Conservation (phyloP, 2,888 invertebrate genomes). For the Trichogramma dendrolimi region DNA sequence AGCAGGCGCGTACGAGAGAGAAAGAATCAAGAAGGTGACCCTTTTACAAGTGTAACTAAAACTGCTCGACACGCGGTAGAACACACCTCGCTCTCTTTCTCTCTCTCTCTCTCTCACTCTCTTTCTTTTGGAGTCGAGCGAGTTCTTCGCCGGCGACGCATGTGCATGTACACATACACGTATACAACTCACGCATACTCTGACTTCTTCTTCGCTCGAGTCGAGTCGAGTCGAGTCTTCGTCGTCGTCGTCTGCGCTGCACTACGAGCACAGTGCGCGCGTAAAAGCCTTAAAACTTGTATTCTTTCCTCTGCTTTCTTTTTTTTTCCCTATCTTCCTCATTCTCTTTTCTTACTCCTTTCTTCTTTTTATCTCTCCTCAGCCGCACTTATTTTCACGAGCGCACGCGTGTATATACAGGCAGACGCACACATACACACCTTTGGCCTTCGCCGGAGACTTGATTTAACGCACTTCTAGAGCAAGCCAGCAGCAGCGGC, state of each 20-base stretch:
- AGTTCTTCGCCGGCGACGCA: too few species aligned
- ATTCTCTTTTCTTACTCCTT: neutral
- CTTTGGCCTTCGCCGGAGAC: neutral
- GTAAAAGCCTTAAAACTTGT: too few species aligned
- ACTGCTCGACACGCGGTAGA: neutral
- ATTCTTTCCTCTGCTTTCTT: neutral
- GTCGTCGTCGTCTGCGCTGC: too few species aligned
- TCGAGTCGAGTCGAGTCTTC: too few species aligned
- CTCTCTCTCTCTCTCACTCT: neutral
- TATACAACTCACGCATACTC: too few species aligned
- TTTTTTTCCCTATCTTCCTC: neutral
- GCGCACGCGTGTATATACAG: neutral
- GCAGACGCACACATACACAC: neutral
- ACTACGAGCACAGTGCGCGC: too few species aligned
- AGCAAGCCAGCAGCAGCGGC: too few species aligned
- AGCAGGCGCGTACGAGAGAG: neutral
- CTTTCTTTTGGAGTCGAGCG: neutral
- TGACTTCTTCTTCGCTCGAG: too few species aligned
- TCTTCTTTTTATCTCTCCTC: neutral
- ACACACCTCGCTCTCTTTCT: neutral
- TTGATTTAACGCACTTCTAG: constrained; percentile 10
- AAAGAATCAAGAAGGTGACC: neutral
- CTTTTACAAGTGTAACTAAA: constrained; percentile 15
- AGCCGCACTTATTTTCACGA: neutral
- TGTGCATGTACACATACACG: too few species aligned